These are phyloP conservation scores for Perca flavescens DNA, from an alignment of 2,113 vertebrate genomes.

Conservation along the genomic window DNA sequence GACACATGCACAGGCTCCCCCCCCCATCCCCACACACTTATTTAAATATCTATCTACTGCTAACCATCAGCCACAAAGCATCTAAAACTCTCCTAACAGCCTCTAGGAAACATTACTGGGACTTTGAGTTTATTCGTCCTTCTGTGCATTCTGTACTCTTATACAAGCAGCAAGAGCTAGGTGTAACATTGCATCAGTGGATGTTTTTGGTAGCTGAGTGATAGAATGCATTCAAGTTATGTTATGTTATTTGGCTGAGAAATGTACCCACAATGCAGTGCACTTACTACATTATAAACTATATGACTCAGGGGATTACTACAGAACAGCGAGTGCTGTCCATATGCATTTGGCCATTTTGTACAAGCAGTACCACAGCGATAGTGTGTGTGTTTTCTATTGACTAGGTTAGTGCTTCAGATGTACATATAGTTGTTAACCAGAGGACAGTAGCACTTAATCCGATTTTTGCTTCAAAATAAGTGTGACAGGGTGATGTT, in stretches of 20 bases:
- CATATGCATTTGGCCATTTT: constrained; percentile 57
- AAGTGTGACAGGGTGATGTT: constrained; percentile 31
- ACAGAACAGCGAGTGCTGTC: constrained; percentile 49
- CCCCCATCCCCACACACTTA: background rate
- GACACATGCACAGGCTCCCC: constrained; percentile 20
- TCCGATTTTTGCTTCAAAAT: constrained; percentile 13
- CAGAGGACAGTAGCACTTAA: constrained; percentile 19
- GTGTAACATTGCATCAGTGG: constrained; percentile 1
- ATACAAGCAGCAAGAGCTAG: background rate
- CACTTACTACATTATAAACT: constrained; percentile 48
- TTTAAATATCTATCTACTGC: constrained; percentile 36
- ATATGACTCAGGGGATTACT: constrained; percentile 74
- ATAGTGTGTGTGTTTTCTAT: constrained; percentile 58
- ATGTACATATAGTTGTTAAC: background rate
- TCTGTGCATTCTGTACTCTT: background rate
- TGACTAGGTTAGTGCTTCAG: constrained; percentile 22
- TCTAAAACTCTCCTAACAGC: constrained; percentile 5
- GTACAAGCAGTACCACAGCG: constrained; percentile 38
- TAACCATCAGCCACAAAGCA: constrained; percentile 59
- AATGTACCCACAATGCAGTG: constrained; percentile 38
- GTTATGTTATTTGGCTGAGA: constrained; percentile 21
- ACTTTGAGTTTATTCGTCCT: background rate
- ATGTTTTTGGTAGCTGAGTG: background rate
- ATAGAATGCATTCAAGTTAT: constrained; percentile 15
- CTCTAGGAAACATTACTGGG: background rate